Evolutionary conservation across 2,888 invertebrate genomes (phyloP), one percentile per base, ranked within the genome.

Genomic region (Cataglyphis cursor): DNA sequence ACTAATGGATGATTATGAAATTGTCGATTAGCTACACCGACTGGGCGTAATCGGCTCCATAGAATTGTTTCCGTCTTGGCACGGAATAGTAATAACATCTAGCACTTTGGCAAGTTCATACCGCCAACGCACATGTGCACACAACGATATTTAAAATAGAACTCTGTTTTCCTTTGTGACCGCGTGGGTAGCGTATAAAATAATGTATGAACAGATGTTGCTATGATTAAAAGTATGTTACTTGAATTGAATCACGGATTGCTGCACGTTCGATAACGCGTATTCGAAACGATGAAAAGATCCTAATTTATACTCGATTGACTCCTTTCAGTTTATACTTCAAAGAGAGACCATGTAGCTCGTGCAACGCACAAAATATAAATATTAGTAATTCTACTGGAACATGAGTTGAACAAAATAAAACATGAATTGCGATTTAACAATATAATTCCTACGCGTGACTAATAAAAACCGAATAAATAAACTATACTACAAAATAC

Each of bases 61-160:
- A 48, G 44, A 87, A 87, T 88, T 85, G 72, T 78, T 81, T 57
- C 82, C 70, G 51, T 81, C 76, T 82, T 87, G 82, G 83, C 85
- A 87, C 78, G 24, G 68, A 76, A 64, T 70, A 48, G 48, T 51
- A 73, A 64, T 74, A 35, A n/a, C 66, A 54, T 35, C n/a, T 64
- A 28, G 48, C 62, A 66, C 51, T 85, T 88, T 88, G 82, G 83
- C 87, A 87, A 84, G 62, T 38, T 68, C 38, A 54, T 41, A 8
- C 75, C 21, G 41, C 5, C 31, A 18, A n/a, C 28, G 28, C 38
- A 28, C 21, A 28, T 18, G 4, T 15, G 59, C n/a, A 28, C 28
- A 41, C 28, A 31, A 44, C 44, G 24, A 24, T 78, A 70, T 80
- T 80, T 70, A 59, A 70, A 70, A 59, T 44, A 70, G 44, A 59